A percentile compares a stretch with the other conserved stretches of the same genome.
Evolutionary conservation across 2,888 invertebrate genomes (phyloP).

Genomic region (Chloromyia formosa): DNA sequence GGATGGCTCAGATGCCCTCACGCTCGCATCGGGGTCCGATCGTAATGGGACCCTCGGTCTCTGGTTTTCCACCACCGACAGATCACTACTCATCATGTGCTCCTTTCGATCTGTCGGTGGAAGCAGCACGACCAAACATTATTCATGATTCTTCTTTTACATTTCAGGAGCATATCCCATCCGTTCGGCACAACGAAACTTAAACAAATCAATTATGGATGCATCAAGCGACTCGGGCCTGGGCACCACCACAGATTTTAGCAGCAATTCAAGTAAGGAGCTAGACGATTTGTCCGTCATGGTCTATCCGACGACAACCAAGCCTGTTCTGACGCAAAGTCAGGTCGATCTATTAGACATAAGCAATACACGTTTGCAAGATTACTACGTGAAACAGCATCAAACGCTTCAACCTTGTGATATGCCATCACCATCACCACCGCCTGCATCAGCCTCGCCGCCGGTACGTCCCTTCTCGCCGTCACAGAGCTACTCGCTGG

Average conservation of each 20-base stretch:
- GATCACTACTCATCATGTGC: too few species aligned
- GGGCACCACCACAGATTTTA: conserved; percentile 40
- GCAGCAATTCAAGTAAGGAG: conserved; percentile 42
- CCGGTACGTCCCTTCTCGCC: conserved; percentile 12
- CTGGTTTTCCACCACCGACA: too few species aligned
- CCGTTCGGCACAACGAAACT: conserved; percentile 63
- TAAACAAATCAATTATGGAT: conserved; percentile 63
- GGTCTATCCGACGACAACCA: conserved; percentile 57
- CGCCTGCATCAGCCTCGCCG: conserved; percentile 15
- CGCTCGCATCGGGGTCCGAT: too few species aligned
- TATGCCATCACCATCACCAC: conserved; percentile 9
- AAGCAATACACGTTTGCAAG: conserved; percentile 45
- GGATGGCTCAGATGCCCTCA: too few species aligned
- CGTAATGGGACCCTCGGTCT: too few species aligned
- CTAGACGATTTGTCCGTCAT: conserved; percentile 45
- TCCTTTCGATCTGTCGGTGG: too few species aligned
- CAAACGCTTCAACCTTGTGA: background rate
- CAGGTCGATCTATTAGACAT: conserved; percentile 49
- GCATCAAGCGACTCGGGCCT: conserved; percentile 53
- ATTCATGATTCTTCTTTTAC: conserved; percentile 33
- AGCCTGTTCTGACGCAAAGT: conserved; percentile 56
- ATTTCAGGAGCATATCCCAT: conserved; percentile 56
- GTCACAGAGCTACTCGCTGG: background rate
- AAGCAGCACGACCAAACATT: too few species aligned
- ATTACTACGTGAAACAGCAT: conserved; percentile 42